Evolutionary conservation across 2,113 vertebrate genomes (phyloP).

Genomic region (Xiphophorus hellerii): DNA sequence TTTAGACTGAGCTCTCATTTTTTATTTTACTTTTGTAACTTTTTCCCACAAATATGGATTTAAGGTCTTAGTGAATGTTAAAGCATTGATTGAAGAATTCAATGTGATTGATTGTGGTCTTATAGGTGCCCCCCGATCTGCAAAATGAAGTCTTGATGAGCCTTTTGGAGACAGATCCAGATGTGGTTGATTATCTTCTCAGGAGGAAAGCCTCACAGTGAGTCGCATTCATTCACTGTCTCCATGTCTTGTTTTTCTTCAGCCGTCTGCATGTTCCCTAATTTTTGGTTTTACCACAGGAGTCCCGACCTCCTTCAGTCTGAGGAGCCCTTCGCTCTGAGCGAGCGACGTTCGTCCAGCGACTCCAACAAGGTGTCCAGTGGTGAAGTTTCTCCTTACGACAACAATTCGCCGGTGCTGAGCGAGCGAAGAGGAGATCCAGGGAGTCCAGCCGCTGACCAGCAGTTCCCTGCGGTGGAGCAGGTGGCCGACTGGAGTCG

Average conservation of each 20-base stretch:
- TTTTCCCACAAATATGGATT: too few species aligned
- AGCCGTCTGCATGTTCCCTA: not conserved
- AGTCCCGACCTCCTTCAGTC: slow-evolving; percentile 86
- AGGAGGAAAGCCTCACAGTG: slow-evolving; percentile 94
- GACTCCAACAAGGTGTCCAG: slow-evolving; percentile 95
- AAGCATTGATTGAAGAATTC: not conserved
- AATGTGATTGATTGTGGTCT: not conserved
- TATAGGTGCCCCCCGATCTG: slow-evolving; percentile 91
- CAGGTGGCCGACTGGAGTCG: slow-evolving; percentile 79
- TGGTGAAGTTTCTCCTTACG: slow-evolving; percentile 95
- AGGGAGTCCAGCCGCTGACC: slow-evolving; percentile 74
- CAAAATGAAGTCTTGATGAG: slow-evolving; percentile 96
- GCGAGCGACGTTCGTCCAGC: slow-evolving; percentile 90
- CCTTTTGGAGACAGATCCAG: slow-evolving; percentile 92
- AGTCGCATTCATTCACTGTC: slow-evolving; percentile 23
- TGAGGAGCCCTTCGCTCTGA: slow-evolving; percentile 86
- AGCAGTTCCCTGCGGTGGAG: slow-evolving; percentile 81
- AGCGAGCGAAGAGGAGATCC: slow-evolving; percentile 80
- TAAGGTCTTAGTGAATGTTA: not conserved
- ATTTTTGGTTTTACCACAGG: slow-evolving; percentile 71
- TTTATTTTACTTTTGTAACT: too few species aligned
- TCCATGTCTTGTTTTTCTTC: not conserved
- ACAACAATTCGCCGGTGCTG: slow-evolving; percentile 96
- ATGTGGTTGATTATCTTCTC: slow-evolving; percentile 95
- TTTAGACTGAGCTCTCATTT: not conserved